Evolutionary conservation across 1,140 invertebrate genomes (phyloP), one percentile per base, ranked within the genome.

Genomic region (Lordiphosa stackelbergi): DNA sequence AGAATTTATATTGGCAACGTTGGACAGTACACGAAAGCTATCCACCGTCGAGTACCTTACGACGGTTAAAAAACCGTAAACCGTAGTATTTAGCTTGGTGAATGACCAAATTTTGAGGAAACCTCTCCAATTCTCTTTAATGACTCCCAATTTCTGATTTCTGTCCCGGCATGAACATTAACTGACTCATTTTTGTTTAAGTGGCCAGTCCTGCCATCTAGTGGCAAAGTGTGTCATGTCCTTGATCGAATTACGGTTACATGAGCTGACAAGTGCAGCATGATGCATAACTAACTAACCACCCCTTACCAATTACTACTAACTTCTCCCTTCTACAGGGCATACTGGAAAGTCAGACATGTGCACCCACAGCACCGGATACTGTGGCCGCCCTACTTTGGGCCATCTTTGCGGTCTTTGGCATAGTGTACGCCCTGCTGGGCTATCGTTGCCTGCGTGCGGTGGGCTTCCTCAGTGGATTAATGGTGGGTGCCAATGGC

Each of bases 361-460:
- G 86, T 54, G 57, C 73, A 9, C 75, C 78, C 9, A 81, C 63
- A 37, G 56, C 85, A n/a, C 86, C 86, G 5, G 86, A 88, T 51
- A 84, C 86, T 0, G 53, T 88, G 42, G 61, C 74, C 31, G 83
- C 83, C 8, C 52, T 88, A 34, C 63, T 88, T 24, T 88, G 86
- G 86, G 85, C 86, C 54, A 88, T 87, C 5, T 66, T 84, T 9
- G 86, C 86, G 1, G 81, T 90, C 3, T 92, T 92, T 73, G 91
- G 91, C 13, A 89, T 91, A 56, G 90, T 91, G 3, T 92, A 91
- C 53, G 90, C 90, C 36, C 62, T 92, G 19, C 90, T 92, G 52
- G 91, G 95, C 48, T 97, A 96, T 88, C 91, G 95, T 46, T 96
- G 94, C 87, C 95, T 96, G 87, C 95, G 96, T 87, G 94, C 94